Base-by-base conservation (phyloP, 2,113 vertebrate genomes). In the Xiphophorus maculatus region DNA sequence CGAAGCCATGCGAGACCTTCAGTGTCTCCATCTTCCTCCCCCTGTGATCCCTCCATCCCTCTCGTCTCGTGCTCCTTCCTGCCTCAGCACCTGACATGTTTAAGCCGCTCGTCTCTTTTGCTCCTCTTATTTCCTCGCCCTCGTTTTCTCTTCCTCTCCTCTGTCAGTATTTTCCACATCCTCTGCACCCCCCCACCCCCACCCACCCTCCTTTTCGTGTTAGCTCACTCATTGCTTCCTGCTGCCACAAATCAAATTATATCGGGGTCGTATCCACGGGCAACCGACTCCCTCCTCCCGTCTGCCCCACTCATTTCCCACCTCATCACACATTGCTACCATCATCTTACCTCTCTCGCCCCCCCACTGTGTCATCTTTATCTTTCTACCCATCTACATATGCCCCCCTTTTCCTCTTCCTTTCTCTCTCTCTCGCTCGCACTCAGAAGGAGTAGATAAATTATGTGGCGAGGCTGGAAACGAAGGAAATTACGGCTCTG, bases 211-310 rank as follows among this genome's bases (percentile, higher is more conserved):
- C 22, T 67, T 77, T 75, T 75, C 63, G n/a, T 81, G 33, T 78
- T 74, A 76, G 65, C 90, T 90, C 89, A 87, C 88, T 90, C 92
- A 83, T 87, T 83, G 89, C 90, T 92, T 92, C 88, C 92, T 89
- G 89, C 93, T 90, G 90, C 90, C 88, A 90, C 89, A 89, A 92
- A 93, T 90, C 91, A 92, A 90, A 92, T 93, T 93, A 94, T 93
- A 93, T 91, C 87, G 87, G 92, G 92, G 93, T 91, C 90, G 93
- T 94, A 93, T 94, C 94, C 92, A 93, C 71, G 88, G 91, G 92
- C 93, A 93, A 93, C 93, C 74, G 74, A 71, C 88, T 84, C 81
- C 85, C 80, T 75, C 54, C 58, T 58, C 63, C 44, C 72, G 22
- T 42, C 70, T 44, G 60, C 70, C 51, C 32, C 80, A 85, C 79